Evolutionary conservation across 2,113 vertebrate genomes (phyloP), one percentile per base, ranked within the genome.

Genomic region (Salminus brasiliensis): DNA sequence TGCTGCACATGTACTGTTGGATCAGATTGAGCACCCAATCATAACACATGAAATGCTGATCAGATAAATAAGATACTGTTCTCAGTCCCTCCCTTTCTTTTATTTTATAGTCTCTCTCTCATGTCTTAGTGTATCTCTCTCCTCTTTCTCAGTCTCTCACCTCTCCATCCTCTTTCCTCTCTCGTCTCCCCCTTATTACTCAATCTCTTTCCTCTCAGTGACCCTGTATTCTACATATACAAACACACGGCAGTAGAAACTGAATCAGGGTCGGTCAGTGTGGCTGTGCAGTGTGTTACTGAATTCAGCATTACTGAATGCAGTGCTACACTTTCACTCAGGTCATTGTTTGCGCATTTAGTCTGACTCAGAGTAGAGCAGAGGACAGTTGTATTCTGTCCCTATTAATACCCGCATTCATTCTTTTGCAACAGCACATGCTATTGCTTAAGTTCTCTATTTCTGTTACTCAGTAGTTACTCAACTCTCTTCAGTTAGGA

Each of bases 361-460:
- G n/a, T n/a, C n/a, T n/a, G n/a, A n/a, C n/a, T n/a, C n/a, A n/a
- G n/a, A n/a, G n/a, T n/a, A n/a, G n/a, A n/a, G n/a, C n/a, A n/a
- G n/a, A n/a, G n/a, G n/a, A n/a, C n/a, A n/a, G n/a, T n/a, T n/a
- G n/a, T 12, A 36, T 60, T 45, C 11, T 68, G 55, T 25, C 23
- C 27, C 49, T 34, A 39, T 75, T 57, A 12, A 53, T 78, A 68
- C 6, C 18, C 7, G 23, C n/a, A 72, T 30, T 45, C 29, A 47
- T 52, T 10, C 71, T 83, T 83, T 83, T 74, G 76, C 72, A 83
- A 83, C 73, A 49, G n/a, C 18, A 53, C n/a, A 55, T 79, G 76
- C 70, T 45, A 36, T 79, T 83, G 81, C 76, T 83, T 71, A 83
- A 79, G 49, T 36, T 80, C 69, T 79, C 59, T 49, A 79, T 72